These are phyloP conservation scores for Sipha maydis DNA, from an alignment of 2,888 invertebrate species.

Conservation along the genomic window DNA sequence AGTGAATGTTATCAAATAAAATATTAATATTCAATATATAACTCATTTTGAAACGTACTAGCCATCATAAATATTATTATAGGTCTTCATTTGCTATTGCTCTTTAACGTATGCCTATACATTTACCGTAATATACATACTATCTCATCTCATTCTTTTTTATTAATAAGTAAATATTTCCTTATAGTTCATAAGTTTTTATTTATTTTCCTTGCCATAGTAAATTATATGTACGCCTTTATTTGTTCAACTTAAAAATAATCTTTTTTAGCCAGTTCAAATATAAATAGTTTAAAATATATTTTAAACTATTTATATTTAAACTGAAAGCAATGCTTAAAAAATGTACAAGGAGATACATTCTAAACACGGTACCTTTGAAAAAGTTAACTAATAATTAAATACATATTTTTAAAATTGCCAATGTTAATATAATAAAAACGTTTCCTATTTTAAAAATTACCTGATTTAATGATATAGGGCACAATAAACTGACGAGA, in stretches of 20 bases:
- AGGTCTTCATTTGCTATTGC: neutral
- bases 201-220: neutral
- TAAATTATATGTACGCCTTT: neutral
- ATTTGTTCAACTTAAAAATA: slow-evolving; percentile 16
- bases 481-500: neutral
- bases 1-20: too few relatives aligned
- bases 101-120: neutral
- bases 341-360: neutral
- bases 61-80: neutral
- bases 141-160: slow-evolving; percentile 9
- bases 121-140: neutral
- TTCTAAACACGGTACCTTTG: neutral
- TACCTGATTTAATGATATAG: neutral
- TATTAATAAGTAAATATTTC: slow-evolving; percentile 22
- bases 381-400: neutral
- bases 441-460: neutral
- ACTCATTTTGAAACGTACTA: neutral
- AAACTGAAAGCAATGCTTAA: neutral
- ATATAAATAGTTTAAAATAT: slow-evolving; percentile 5
- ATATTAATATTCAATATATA: neutral
- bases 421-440: neutral
- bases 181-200: slow-evolving; percentile 27
- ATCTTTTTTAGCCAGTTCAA: neutral
- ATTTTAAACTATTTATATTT: too few relatives aligned
- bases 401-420: neutral